Conservation (phyloP, 2,113 vertebrate genomes). For the Hippotragus niger region DNA sequence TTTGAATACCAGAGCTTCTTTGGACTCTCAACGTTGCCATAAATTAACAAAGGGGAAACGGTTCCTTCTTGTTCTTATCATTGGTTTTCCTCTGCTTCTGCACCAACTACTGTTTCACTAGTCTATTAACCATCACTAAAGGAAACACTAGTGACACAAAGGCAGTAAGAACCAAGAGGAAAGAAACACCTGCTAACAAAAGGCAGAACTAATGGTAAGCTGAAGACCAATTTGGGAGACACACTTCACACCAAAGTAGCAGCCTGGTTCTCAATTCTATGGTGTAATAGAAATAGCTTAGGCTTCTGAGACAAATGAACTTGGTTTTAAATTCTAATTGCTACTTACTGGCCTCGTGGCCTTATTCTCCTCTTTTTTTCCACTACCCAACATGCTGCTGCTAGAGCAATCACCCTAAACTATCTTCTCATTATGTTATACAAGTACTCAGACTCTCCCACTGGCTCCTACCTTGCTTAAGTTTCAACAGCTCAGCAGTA, state of each 20-base stretch:
- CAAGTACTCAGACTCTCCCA: background rate
- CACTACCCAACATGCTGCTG: background rate
- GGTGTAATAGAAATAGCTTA: background rate
- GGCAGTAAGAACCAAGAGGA: background rate
- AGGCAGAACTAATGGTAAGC: background rate
- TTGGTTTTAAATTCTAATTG: background rate
- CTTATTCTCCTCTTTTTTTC: background rate
- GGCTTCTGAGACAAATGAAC: background rate
- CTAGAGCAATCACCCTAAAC: background rate
- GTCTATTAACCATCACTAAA: background rate
- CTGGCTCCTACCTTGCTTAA: background rate
- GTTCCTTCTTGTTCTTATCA: background rate
- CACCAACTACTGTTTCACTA: background rate
- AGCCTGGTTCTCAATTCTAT: background rate
- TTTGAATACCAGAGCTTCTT: background rate
- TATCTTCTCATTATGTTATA: background rate
- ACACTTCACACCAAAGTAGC: background rate
- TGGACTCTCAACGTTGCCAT: background rate
- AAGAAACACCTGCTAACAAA: background rate
- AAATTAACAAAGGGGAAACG: background rate
- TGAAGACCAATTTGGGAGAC: background rate
- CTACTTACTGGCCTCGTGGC: background rate
- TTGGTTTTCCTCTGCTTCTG: background rate
- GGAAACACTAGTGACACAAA: background rate
- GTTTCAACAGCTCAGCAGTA: background rate